Evolutionary conservation across 2,113 vertebrate species (phyloP).

Genomic region (Scartelaos histophorus): DNA sequence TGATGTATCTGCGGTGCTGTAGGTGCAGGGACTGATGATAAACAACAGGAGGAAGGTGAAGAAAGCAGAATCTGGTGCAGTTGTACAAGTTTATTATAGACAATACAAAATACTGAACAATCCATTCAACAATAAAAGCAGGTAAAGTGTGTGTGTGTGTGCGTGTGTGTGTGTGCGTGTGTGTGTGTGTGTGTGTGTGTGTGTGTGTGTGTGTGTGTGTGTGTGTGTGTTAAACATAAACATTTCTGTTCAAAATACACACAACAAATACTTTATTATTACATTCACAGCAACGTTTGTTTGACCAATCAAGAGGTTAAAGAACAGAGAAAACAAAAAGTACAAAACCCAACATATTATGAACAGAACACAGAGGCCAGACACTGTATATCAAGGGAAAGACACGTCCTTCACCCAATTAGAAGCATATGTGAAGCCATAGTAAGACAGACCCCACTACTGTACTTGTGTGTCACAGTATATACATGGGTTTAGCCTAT

Average conservation of each 20-base stretch:
- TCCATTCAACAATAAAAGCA: slow-evolving; percentile 52
- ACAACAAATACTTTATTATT: slow-evolving; percentile 26
- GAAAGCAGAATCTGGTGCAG: slow-evolving; percentile 7
- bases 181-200: background rate
- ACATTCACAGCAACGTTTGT: slow-evolving; percentile 12
- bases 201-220: background rate
- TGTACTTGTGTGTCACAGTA: too few species aligned
- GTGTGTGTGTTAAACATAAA: background rate
- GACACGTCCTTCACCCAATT: background rate
- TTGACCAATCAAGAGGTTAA: slow-evolving; percentile 4
- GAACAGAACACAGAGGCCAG: background rate
- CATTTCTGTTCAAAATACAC: slow-evolving; percentile 39
- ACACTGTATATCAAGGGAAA: background rate
- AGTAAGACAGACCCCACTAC: too few species aligned
- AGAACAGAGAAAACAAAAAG: slow-evolving; percentile 26
- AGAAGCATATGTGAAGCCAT: background rate
- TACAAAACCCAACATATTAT: slow-evolving; percentile 9
- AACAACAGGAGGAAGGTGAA: background rate
- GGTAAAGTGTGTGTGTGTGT: slow-evolving; percentile 14
- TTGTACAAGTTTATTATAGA: slow-evolving; percentile 58
- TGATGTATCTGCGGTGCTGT: slow-evolving; percentile 18
- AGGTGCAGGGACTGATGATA: background rate
- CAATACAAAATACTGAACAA: slow-evolving; percentile 63
- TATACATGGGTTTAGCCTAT: too few species aligned
- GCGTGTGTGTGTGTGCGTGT: background rate